Evolutionary conservation across 2,113 vertebrate species (phyloP), one percentile per base, ranked within the genome.

Genomic region (Pachyramphus minor): DNA sequence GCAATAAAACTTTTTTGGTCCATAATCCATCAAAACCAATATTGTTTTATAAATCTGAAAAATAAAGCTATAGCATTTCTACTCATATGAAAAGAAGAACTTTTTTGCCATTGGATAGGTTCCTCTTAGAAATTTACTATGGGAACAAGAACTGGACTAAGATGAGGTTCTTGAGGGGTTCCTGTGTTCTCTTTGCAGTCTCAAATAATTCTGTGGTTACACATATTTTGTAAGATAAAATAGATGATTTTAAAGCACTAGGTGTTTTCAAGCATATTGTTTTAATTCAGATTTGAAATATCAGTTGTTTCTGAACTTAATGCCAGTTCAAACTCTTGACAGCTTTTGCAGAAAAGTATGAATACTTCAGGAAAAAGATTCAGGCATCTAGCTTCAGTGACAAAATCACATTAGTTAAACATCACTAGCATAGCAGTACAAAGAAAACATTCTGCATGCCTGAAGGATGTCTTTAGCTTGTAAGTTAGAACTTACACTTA

Each of bases 1-100:
- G 20, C 39, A 93, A 41, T 90, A 96, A 55, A 52, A 66, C 80
- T 94, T 96, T 84, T 88, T 64, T 95, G 91, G 56, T 84, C 68
- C 56, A 58, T 92, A 90, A 95, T 96, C 66, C 71, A 63, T 93
- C 66, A 96, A 94, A 90, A 90, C 9, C 49, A 68, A 35, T 91
- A 42, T 44, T 79, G 74, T 39, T 96, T 91, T 66, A n/a, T 62
- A 60, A 55, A 89, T 89, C n/a, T 96, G 84, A 97, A 96, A 96
- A 95, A 91, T 69, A 88, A 96, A 89, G 63, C 35, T 8, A 15
- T 87, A 95, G 50, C 5, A 55, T 97, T 97, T 96, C 66, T 97
- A 55, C 50, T 92, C 25, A 27, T 64, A 87, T 50, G 66, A 69
- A 89, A 92, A 66, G 21, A 84, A 35, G 39, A 56, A 9, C 3